phyloP scores from a whole-genome alignment of 2,113 vertebrate genomes.

The Larimichthys polyactis region DNA sequence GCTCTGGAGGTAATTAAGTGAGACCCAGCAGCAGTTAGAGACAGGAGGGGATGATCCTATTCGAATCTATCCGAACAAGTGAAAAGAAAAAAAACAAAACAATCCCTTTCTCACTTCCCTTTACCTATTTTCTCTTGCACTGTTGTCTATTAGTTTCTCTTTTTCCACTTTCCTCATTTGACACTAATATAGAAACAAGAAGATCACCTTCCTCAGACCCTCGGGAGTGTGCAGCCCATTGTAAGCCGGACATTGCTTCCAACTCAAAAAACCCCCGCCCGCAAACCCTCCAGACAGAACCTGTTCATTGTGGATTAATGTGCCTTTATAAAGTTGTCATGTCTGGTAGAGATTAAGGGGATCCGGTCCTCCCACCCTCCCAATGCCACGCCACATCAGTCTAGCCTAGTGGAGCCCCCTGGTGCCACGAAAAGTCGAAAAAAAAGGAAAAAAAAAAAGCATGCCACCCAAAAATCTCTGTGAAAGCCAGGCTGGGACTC shows the following conservation, averaged over 20 bases:
- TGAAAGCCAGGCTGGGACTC: not conserved
- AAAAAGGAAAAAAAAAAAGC: not conserved
- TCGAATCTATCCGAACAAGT: not conserved
- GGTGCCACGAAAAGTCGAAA: conserved; percentile 15
- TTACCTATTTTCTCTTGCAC: conserved; percentile 11
- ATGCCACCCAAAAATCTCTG: not conserved
- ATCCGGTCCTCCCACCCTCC: conserved; percentile 10
- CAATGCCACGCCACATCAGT: not conserved
- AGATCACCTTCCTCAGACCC: conserved; percentile 29
- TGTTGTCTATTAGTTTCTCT: conserved; percentile 16
- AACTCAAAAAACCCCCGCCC: not conserved
- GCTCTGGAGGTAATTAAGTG: conserved; percentile 5
- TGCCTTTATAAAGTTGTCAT: conserved; percentile 63
- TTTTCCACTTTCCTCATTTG: conserved; percentile 17
- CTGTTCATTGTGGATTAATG: conserved; percentile 55
- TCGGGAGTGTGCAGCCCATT: conserved; percentile 25
- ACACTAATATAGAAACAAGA: conserved; percentile 37
- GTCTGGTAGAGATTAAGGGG: conserved; percentile 57
- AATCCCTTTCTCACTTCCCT: not conserved
- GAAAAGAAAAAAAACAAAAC: not conserved
- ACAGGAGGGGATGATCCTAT: not conserved
- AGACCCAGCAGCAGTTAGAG: not conserved
- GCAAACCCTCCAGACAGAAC: conserved; percentile 44
- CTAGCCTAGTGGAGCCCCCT: conserved; percentile 49
- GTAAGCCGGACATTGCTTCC: conserved; percentile 24